phyloP scores from a whole-genome alignment of 2,797 vertebrate species.

The Darevskia mixta region DNA sequence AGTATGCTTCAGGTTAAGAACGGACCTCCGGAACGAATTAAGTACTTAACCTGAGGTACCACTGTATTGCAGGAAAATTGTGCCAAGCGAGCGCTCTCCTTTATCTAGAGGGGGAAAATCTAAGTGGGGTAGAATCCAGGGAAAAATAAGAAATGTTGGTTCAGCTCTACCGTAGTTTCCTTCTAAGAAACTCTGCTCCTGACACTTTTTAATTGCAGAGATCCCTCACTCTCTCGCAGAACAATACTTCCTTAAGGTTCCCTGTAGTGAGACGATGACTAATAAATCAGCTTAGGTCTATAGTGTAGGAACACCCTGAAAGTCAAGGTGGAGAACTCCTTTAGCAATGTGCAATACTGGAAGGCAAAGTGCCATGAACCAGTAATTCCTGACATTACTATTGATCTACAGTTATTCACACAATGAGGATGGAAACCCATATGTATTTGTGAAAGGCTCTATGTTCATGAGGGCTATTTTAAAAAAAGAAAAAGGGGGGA shows the following conservation, averaged over 20 bases:
- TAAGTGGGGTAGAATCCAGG: too few species aligned
- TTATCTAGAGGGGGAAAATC: too few species aligned
- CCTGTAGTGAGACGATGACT: neutral
- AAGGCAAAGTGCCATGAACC: neutral
- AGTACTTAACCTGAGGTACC: too few species aligned
- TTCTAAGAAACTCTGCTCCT: too few species aligned
- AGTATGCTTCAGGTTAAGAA: too few species aligned
- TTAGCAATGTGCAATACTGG: neutral
- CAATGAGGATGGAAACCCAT: neutral
- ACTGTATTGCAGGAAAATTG: too few species aligned
- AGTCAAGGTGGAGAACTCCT: neutral
- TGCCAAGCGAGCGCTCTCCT: too few species aligned
- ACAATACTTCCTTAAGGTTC: too few species aligned
- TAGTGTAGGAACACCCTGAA: neutral
- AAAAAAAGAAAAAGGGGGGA: neutral
- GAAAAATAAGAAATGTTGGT: too few species aligned
- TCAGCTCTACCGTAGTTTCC: neutral
- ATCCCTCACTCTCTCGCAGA: neutral
- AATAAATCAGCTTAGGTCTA: neutral
- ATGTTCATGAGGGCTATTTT: neutral
- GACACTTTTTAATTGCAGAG: neutral
- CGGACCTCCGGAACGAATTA: too few species aligned
- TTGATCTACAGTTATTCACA: neutral
- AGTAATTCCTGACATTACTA: neutral
- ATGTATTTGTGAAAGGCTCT: neutral